Base-by-base conservation (phyloP, 2,113 vertebrate species). In the Daphoenositta chrysoptera region DNA sequence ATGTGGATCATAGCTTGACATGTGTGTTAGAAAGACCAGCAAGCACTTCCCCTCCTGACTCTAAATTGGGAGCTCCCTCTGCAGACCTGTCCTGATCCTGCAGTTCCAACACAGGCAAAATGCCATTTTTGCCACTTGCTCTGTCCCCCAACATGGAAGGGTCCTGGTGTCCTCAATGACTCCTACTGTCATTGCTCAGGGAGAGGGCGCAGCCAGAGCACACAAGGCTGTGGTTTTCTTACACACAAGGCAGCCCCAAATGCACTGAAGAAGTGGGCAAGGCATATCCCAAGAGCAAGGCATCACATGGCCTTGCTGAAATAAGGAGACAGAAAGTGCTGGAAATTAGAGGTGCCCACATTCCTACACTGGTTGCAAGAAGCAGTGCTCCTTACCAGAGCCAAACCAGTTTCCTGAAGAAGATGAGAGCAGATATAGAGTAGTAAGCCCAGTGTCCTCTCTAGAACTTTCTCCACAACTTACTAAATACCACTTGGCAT, bases 21-120 rank as follows among this genome's bases (percentile, higher is more conserved):
- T 42, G 42, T 10, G 19, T 1, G 6, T 63, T 60, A 72, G 23
- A 21, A 69, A 51, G 69, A 70, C 39, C 76, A 51, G 42, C 30
- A 18, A 35, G 24, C 76, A 83, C 40, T 70, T 95, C 90, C 88
- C 83, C 79, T 89, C 28, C 48, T 10, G 83, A 93, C 76, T 47
- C 47, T 53, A 95, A 93, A 92, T 83, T 66, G 93, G 87, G 92
- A 95, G 92, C 93, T 97, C 94, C 94, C 95, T 88, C 95, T 97
- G 87, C 86, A 93, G 96, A 70, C 77, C 63, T 45, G 79, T 93
- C 68, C 61, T 33, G 64, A 83, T 70, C 75, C 65, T 96, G 92
- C 89, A 95, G 47, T 21, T 87, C 45, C 8, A 2, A n/a, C n/a
- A n/a, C 3, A 56, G 42, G n/a, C 47, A 76, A 75, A 87, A 40